Conservation (phyloP, 2,797 vertebrate species). For the Lacerta bilineata region DNA sequence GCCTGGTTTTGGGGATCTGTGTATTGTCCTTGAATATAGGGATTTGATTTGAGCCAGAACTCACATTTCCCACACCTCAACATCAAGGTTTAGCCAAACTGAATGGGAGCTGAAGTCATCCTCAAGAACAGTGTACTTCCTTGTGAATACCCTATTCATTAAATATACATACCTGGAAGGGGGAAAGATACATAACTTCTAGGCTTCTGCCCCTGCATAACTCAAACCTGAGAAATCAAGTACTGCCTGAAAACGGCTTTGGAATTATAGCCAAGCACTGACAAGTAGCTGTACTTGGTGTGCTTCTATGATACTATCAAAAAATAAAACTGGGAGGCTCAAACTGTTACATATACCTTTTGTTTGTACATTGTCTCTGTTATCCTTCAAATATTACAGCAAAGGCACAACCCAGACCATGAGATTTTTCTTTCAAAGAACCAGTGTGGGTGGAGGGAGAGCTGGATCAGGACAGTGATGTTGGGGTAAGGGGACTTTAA, state of each 20-base stretch:
- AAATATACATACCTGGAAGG: neutral
- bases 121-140: neutral
- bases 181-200: neutral
- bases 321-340: neutral
- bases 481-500: too few species aligned
- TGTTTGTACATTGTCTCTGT: neutral
- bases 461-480: too few species aligned
- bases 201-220: neutral
- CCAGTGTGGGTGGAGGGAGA: too few species aligned
- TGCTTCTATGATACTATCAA: neutral
- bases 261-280: neutral
- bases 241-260: neutral
- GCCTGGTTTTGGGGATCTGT: neutral
- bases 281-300: neutral
- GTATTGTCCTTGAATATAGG: neutral
- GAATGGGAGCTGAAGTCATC: neutral
- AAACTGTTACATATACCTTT: neutral
- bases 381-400: neutral
- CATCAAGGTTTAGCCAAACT: neutral
- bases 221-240: neutral
- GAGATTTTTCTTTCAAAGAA: too few species aligned
- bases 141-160: neutral
- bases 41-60: neutral
- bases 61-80: neutral
- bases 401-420: neutral